Evolutionary conservation across 2,888 invertebrate genomes (phyloP), one percentile per base, ranked within the genome.

Genomic region (Andrena praecox): DNA sequence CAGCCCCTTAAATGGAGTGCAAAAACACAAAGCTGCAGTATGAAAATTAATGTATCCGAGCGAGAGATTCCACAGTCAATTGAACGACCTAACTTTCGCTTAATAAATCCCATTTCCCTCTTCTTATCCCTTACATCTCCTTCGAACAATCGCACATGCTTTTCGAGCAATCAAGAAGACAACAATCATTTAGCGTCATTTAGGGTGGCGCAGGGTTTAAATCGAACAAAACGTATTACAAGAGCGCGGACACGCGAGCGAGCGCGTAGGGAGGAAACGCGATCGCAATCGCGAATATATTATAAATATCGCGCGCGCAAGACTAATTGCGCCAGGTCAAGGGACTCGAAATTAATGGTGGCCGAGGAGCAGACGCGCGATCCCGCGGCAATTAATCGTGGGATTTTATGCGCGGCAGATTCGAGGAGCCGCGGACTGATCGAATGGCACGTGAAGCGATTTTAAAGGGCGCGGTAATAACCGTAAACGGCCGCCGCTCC

Each of bases 401-500:
- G 10, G n/a, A 59, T 60, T 71, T 48, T 60, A 60, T 50, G 29
- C 33, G 24, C 35, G 60, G 35, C 35, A 29, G 50, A 56, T 16
- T 66, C 42, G 71, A 62, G 54, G 56, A 31, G 68, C 20, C 62
- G 67, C 12, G 42, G 54, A 10, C 69, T 42, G 79, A 79, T 75
- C 27, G 56, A 16, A 63, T 72, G 62, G 27, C 63, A 56, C 48
- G 62, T 66, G 78, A 62, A 60, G 73, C 77, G 63, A 72, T 73
- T 72, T 72, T 50, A 72, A 42, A 72, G 56, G 64, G 71, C 54
- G 56, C 63, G 33, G 68, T 77, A 72, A 77, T 80, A 80, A 80
- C 63, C 77, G 59, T 77, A 77, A 80, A 77, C 63, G 63, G 54
- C 33, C 62, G 60, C 48, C 54, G 73, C 68, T 10, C 42, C 42